Conservation (phyloP, 2,888 invertebrate genomes). For the Taphrorychus bicolor region DNA sequence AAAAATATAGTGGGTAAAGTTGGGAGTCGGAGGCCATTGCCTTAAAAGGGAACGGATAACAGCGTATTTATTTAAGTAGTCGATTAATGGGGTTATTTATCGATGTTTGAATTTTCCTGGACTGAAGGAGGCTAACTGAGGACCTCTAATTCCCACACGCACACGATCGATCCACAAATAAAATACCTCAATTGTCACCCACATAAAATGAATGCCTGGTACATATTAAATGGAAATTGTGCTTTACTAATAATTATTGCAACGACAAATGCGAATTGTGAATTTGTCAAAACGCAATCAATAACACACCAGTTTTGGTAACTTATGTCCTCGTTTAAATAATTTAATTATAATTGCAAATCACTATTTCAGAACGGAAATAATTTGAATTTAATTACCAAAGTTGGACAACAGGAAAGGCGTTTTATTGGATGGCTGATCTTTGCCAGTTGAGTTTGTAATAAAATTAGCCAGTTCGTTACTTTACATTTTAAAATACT, state of each 20-base stretch:
- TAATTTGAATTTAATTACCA: slow-evolving; percentile 18
- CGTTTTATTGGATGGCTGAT: slow-evolving; percentile 8
- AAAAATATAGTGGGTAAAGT: not conserved
- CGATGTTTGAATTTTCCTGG: too few species aligned
- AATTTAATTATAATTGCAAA: slow-evolving; percentile 20
- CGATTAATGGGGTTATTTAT: not conserved
- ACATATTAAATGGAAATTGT: not conserved
- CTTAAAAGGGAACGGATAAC: not conserved
- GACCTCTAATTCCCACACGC: not conserved
- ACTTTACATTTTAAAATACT: slow-evolving; percentile 7
- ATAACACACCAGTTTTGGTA: slow-evolving; percentile 1
- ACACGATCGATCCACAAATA: not conserved
- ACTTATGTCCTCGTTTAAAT: slow-evolving; percentile 10
- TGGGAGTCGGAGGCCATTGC: not conserved
- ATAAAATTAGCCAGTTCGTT: slow-evolving; percentile 11
- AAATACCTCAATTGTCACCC: not conserved
- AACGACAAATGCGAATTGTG: not conserved
- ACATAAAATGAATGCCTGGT: not conserved
- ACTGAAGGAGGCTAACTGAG: not conserved
- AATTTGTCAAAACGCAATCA: slow-evolving; percentile 8
- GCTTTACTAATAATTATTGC: not conserved
- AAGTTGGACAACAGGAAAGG: slow-evolving; percentile 16
- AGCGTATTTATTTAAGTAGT: not conserved
- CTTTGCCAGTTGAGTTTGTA: slow-evolving; percentile 11
- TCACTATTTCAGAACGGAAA: slow-evolving; percentile 10